Conservation (phyloP, 2,888 invertebrate genomes). For the Anticlea derivata region DNA sequence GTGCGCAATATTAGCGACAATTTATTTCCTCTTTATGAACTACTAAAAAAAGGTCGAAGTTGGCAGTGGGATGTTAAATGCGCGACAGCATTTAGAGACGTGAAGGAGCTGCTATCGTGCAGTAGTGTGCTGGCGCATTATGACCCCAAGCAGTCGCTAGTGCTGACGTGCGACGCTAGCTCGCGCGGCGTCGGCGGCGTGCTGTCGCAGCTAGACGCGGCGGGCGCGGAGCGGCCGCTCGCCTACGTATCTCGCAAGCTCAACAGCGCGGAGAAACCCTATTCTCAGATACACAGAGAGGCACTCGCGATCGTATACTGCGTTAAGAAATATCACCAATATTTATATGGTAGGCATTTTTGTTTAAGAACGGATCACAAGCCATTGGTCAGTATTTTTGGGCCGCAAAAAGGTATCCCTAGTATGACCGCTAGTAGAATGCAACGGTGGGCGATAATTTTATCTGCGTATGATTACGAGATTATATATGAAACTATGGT, state of each 20-base stretch:
- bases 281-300: neutral
- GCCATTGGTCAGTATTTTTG: neutral
- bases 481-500: too few relatives aligned
- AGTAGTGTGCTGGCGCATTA: constrained; percentile 32
- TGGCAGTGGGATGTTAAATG: too few relatives aligned
- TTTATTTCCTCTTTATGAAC: too few relatives aligned
- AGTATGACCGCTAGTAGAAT: neutral
- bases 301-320: neutral
- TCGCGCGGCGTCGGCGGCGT: constrained; percentile 23
- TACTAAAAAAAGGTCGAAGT: too few relatives aligned
- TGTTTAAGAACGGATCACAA: neutral
- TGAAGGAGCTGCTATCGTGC: neutral
- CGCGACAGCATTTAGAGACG: too few relatives aligned
- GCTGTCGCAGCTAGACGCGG: neutral
- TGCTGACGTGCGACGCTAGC: constrained; percentile 38
- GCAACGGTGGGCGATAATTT: neutral
- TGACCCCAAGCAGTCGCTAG: constrained; percentile 22
- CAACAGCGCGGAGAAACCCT: neutral
- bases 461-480: too few relatives aligned
- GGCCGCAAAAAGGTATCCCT: neutral
- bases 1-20: constrained; percentile 24
- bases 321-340: neutral
- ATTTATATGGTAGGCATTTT: neutral
- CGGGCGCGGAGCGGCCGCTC: constrained; percentile 31
- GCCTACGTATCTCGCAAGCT: constrained; percentile 33